Evolutionary conservation across 2,888 invertebrate species (phyloP).

Genomic region (Conistra vaccinii): DNA sequence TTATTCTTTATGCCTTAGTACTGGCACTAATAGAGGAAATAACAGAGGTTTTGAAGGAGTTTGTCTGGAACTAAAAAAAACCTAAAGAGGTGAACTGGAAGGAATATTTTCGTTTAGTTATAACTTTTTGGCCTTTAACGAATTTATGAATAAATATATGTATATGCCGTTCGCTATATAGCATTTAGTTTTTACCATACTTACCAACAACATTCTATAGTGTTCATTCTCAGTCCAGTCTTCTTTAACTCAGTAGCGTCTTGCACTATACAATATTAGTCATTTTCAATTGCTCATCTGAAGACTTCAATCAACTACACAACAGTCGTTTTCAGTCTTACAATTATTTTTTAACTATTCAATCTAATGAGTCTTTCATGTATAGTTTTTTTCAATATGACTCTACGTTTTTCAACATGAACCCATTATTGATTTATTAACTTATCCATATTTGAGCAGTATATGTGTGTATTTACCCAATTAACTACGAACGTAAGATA

Average conservation of each 20-base stretch:
- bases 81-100: neutral
- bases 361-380: neutral
- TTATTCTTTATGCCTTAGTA: slow-evolving; percentile 17
- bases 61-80: neutral
- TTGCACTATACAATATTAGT: neutral
- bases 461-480: slow-evolving; percentile 28
- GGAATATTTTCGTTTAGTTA: neutral
- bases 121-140: neutral
- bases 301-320: neutral
- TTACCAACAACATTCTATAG: no score
- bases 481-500: slow-evolving; percentile 38
- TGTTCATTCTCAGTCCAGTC: neutral
- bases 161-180: no score
- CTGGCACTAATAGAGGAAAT: neutral
- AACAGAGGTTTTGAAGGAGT: neutral
- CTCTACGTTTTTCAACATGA: neutral
- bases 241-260: neutral
- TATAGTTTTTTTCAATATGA: neutral
- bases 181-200: neutral
- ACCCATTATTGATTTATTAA: neutral
- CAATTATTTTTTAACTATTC: no score
- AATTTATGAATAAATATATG: neutral
- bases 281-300: no score
- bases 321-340: neutral
- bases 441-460: neutral